phyloP scores from a whole-genome alignment of 2,888 invertebrate genomes.

The Dorcus parallelipipedus region DNA sequence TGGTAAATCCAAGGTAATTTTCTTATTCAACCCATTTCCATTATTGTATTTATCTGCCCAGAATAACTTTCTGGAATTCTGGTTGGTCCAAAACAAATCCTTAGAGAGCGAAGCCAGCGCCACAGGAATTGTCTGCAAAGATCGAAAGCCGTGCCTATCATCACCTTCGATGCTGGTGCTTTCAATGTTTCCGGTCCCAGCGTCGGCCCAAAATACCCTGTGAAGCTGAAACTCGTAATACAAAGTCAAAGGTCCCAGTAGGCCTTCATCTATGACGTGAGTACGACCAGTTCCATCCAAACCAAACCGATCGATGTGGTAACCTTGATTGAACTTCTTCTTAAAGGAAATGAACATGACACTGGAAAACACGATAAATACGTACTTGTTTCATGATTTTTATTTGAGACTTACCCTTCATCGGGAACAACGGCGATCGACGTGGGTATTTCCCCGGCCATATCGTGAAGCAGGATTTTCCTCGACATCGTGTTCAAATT shows the following conservation, averaged over 20 bases:
- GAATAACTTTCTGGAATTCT: conserved; percentile 55
- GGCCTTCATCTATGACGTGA: conserved; percentile 45
- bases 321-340: not conserved
- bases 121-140: conserved; percentile 48
- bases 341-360: conserved; percentile 62
- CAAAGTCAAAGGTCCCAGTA: conserved; percentile 55
- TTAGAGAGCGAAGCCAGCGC: conserved; percentile 60
- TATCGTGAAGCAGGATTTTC: conserved; percentile 58
- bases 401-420: conserved; percentile 53
- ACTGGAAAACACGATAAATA: conserved; percentile 44
- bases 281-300: conserved; percentile 62
- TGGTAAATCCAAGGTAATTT: conserved; percentile 43
- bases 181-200: conserved; percentile 62
- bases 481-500: conserved; percentile 59
- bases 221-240: conserved; percentile 57
- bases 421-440: conserved; percentile 67
- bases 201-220: conserved; percentile 66
- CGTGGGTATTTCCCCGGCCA: conserved; percentile 60
- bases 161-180: conserved; percentile 61
- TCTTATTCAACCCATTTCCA: conserved; percentile 37
- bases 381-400: not conserved
- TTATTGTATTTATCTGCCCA: conserved; percentile 56
- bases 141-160: conserved; percentile 44
- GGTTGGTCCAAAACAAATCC: conserved; percentile 68
- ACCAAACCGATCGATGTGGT: conserved; percentile 64